Base-by-base conservation (phyloP, 2,888 invertebrate genomes). In the Oeneis ivallda region DNA sequence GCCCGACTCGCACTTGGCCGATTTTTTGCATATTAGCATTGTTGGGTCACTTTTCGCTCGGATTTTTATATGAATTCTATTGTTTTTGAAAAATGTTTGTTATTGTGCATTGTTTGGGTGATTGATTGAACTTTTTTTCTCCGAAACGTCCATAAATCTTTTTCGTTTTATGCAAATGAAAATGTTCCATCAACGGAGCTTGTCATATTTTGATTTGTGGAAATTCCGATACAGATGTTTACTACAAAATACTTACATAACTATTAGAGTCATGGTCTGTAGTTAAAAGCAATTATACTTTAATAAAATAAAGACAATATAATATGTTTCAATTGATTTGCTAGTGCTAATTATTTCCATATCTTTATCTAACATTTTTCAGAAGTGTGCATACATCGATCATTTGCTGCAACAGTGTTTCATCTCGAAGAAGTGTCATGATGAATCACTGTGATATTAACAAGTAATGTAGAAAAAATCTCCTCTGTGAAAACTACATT, bases 161-260 rank as follows among this genome's bases (percentile, higher is more conserved):
- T 58, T 58, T 10, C 45, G 43, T 58, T 43, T 58, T 58, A 58
- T 58, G 45, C 39, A 54, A 54, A 54, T 39, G 39, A 54, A 54
- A 54, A 37, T 54, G 11, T 19, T 39, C 39, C 17, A 39, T 39
- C 39, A 39, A 17, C 54, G 34, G 39, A 39, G 39, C 7, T 39
- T 54, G 19, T 19, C 39, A 54, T 37, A 39, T 10, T 32, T 53
- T 53, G 15, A 53, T 53, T 53, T 37, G 34, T 34, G 10, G 7
- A 34, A 53, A 53, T 32, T 53, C 19, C 11, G 10, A 26, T 49
- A n/a, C 53, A 34, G 34, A 53, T 15, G 1, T 15, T 34, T 53
- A 32, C 34, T 45, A 45, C 8, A 13, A 13, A 13, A 45, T 45
- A 45, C n/a, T 45, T 15, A n/a, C n/a, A n/a, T 15, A 45, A 15